Evolutionary conservation across 2,113 vertebrate species (phyloP).

Genomic region (Tichodroma muraria): DNA sequence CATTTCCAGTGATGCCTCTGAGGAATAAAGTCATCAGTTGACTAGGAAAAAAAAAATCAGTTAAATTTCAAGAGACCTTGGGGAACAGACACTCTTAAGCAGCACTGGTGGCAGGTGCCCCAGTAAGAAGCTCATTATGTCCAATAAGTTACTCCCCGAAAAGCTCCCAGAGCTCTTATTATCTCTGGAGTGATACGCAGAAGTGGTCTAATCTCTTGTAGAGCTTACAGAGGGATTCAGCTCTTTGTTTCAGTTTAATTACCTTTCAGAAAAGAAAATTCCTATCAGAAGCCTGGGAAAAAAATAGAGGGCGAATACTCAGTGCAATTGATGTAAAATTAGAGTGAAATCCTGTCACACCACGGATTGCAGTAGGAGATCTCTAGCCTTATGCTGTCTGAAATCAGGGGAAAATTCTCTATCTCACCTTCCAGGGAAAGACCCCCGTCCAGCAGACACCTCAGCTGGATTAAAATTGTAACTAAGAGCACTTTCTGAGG

Average conservation of each 20-base stretch:
- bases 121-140: background rate
- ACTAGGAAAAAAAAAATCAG: background rate
- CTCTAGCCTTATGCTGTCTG: background rate
- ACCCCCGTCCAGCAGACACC: background rate
- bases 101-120: background rate
- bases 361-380: background rate
- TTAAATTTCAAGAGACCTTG: constrained; percentile 5
- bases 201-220: background rate
- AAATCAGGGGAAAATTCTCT: background rate
- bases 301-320: background rate
- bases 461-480: background rate
- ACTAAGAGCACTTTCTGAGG: background rate
- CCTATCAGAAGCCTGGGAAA: background rate
- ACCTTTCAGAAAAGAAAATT: constrained; percentile 18
- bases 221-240: constrained; percentile 4
- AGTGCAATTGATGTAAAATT: background rate
- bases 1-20: background rate
- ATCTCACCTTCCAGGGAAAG: background rate
- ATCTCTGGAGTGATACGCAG: background rate
- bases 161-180: constrained; percentile 34
- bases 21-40: background rate
- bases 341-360: background rate
- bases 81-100: background rate
- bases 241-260: constrained; percentile 31
- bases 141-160: constrained; percentile 13